These are phyloP conservation scores for Bombylius major DNA, from an alignment of 2,888 invertebrate species.

Conservation along the genomic window DNA sequence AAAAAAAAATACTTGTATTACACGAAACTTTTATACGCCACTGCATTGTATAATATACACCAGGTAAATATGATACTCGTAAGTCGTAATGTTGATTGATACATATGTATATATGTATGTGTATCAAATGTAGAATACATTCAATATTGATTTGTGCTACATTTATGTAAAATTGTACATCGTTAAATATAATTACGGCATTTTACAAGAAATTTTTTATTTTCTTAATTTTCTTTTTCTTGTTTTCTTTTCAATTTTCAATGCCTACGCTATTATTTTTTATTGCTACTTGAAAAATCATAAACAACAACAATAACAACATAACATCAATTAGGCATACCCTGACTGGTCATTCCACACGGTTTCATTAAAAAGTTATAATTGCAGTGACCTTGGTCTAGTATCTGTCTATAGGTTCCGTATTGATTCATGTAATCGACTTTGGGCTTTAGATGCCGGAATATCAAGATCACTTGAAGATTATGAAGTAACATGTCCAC, in stretches of 20 bases:
- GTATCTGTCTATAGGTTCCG: slow-evolving; percentile 68
- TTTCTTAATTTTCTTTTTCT: background rate
- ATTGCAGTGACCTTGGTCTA: slow-evolving; percentile 62
- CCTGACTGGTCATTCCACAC: slow-evolving; percentile 68
- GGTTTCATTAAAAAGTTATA: slow-evolving; percentile 53
- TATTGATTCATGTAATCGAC: slow-evolving; percentile 65
- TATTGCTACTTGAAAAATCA: no score
- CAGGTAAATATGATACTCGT: background rate
- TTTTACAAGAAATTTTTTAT: no score
- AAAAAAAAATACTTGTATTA: no score
- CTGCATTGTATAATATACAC: background rate
- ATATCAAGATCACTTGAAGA: slow-evolving; percentile 47
- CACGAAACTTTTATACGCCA: no score
- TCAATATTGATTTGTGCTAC: no score
- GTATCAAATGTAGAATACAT: no score
- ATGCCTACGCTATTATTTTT: no score
- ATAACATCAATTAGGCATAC: slow-evolving; percentile 41
- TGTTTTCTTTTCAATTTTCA: no score
- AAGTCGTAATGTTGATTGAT: background rate
- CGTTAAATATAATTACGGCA: no score
- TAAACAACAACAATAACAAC: no score
- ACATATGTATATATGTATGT: background rate
- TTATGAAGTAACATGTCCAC: slow-evolving; percentile 55
- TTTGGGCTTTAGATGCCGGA: slow-evolving; percentile 71
- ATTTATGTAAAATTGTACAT: no score